Evolutionary conservation across 2,888 invertebrate genomes (phyloP), one percentile per base, ranked within the genome.

Genomic region (Cantharis flavilabris): DNA sequence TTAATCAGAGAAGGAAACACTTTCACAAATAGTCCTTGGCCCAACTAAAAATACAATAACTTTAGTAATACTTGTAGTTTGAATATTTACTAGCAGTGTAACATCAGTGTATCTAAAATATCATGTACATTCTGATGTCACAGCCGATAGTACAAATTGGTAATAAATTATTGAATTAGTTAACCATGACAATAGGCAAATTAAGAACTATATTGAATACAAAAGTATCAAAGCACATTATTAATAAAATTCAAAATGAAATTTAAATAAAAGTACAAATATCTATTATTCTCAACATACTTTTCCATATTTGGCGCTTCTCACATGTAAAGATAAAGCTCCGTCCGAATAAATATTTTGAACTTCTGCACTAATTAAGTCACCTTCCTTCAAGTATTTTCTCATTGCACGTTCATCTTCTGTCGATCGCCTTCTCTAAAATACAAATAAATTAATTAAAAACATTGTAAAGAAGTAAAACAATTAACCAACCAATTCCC

Each of bases 391-490:
- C 70, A 98, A 89, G 88, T 97, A 98, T 81, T 95, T 94, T 73
- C 99, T 91, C 99, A 99, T 99, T 91, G 96, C 95, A 86, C 98
- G 95, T 87, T 99, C 99, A 90, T 99, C 99, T 90, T 99, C 98
- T 5, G 94, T 95, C 3, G 96, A 97, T 85, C 98, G 91, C 73
- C 98, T 90, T 80, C 98, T 91, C 94, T 96, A 86, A 14, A 87
- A 83, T 62, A 63, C 9, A n/a, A 20, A 69, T 77, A 79, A 75
- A 23, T 72, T n/a, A 16, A 69, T 70, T 30, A 14, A 70, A 76
- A 63, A 2, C 26, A 7, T 69, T 23, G 18, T 30, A 72, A 20
- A 65, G 14, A 14, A 2, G 9, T 70, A 64, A 28, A 23, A 13
- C 23, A 73, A 63, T 70, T 4, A 23, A 82, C 88, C 87, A 89